Percentiles rank a stretch among this genome's conserved stretches.
Conservation (phyloP, 1,140 invertebrate genomes). For the Drosophila murphyi region DNA sequence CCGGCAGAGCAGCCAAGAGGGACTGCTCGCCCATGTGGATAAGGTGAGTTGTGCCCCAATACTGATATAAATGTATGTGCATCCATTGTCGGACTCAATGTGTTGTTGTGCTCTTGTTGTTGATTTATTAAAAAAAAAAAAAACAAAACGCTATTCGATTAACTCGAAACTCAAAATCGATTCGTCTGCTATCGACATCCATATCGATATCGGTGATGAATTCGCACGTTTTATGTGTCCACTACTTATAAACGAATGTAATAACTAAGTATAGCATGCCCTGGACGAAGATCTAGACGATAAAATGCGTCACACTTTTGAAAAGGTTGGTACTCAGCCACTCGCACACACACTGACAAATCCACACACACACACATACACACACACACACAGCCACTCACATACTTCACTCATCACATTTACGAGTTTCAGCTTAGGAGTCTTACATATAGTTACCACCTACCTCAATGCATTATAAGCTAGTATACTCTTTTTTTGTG, state of each 20-base stretch:
- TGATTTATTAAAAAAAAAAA: slow-evolving; percentile 19
- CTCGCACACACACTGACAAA: slow-evolving; percentile 17
- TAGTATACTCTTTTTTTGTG: background rate
- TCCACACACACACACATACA: background rate
- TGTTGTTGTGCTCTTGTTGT: slow-evolving; percentile 65
- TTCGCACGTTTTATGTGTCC: slow-evolving; percentile 58
- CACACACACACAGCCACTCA: slow-evolving; percentile 1
- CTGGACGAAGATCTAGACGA: slow-evolving; percentile 83
- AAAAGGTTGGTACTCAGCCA: slow-evolving; percentile 87
- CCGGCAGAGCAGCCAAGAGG: slow-evolving; percentile 94
- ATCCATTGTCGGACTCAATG: slow-evolving; percentile 32
- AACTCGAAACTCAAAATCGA: slow-evolving; percentile 5
- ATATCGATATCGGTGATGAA: slow-evolving; percentile 5
- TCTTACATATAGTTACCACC: background rate
- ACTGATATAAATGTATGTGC: background rate
- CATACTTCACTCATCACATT: background rate
- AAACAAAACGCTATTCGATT: slow-evolving; percentile 1
- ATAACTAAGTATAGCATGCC: slow-evolving; percentile 68
- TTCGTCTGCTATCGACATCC: slow-evolving; percentile 7
- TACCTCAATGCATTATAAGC: no score
- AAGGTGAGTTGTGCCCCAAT: slow-evolving; percentile 87
- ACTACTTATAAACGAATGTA: slow-evolving; percentile 22
- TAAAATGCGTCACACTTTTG: slow-evolving; percentile 86
- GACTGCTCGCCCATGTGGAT: slow-evolving; percentile 94
- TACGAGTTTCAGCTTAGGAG: background rate